Conservation (phyloP, 2,888 invertebrate species). For the Merodon equestris region DNA sequence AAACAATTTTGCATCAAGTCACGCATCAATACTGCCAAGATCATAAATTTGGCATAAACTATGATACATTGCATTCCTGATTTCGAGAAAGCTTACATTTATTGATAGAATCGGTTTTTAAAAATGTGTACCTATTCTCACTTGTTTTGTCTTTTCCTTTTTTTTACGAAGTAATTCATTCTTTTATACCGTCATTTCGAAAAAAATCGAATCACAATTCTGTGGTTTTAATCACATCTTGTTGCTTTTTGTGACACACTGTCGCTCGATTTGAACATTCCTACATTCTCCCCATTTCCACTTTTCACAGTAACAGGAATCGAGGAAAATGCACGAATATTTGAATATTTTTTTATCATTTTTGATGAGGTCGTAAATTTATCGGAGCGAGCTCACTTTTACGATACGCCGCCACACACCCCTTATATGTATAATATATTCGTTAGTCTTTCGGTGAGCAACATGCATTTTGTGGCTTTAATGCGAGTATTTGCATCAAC, state of each 20-base stretch:
- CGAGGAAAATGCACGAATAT: slow-evolving; percentile 7
- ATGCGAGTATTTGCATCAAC: background rate
- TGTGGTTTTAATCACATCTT: too few species aligned
- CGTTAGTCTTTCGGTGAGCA: slow-evolving; percentile 2
- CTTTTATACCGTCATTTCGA: too few species aligned
- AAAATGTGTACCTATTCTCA: too few species aligned
- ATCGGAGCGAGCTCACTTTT: slow-evolving; percentile 38
- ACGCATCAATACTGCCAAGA: too few species aligned
- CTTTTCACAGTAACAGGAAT: slow-evolving; percentile 13
- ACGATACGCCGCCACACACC: slow-evolving; percentile 17
- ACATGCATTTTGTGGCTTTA: slow-evolving; percentile 17
- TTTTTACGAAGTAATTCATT: too few species aligned
- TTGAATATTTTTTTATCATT: slow-evolving; percentile 47
- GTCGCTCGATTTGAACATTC: background rate
- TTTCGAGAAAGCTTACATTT: too few species aligned
- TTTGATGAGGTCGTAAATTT: slow-evolving; percentile 55
- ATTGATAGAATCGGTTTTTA: too few species aligned
- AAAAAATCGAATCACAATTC: too few species aligned
- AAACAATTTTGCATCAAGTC: too few species aligned
- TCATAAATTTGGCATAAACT: too few species aligned
- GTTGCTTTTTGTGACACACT: slow-evolving; percentile 9
- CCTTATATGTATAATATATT: background rate
- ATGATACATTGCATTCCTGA: too few species aligned
- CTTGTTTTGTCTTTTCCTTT: too few species aligned
- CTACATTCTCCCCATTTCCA: background rate